Evolutionary conservation across 2,797 vertebrate species (phyloP).

Genomic region (Melanotaenia boesemani): DNA sequence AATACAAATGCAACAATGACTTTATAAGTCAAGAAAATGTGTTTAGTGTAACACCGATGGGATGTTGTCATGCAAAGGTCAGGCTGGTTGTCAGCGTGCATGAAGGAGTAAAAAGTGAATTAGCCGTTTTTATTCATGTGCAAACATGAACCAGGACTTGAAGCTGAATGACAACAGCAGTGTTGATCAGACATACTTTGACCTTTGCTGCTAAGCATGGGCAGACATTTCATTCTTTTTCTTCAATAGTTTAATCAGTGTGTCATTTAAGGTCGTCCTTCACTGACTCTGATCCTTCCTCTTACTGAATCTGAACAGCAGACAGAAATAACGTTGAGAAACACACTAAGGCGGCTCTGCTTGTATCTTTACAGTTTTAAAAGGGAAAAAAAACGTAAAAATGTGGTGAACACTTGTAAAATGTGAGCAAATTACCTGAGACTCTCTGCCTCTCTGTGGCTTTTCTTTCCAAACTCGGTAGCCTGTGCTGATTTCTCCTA

Average conservation of each 20-base stretch:
- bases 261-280: neutral
- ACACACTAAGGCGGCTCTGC: no score
- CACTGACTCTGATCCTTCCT: no score
- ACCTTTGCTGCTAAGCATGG: neutral
- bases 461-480: neutral
- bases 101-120: conserved; percentile 2
- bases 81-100: neutral
- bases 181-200: conserved; percentile 4
- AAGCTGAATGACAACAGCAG: neutral
- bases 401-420: neutral
- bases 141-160: neutral
- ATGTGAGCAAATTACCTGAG: neutral
- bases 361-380: neutral
- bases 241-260: neutral
- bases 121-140: neutral
- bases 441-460: no score
- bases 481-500: no score
- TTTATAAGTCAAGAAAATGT: neutral
- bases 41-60: conserved; percentile 1
- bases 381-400: neutral
- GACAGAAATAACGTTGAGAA: no score
- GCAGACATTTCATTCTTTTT: no score
- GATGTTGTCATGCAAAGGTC: neutral
- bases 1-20: conserved; percentile 19
- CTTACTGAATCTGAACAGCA: no score